Evolutionary conservation across 1,140 invertebrate genomes (phyloP).

Genomic region (Cherax destructor): DNA sequence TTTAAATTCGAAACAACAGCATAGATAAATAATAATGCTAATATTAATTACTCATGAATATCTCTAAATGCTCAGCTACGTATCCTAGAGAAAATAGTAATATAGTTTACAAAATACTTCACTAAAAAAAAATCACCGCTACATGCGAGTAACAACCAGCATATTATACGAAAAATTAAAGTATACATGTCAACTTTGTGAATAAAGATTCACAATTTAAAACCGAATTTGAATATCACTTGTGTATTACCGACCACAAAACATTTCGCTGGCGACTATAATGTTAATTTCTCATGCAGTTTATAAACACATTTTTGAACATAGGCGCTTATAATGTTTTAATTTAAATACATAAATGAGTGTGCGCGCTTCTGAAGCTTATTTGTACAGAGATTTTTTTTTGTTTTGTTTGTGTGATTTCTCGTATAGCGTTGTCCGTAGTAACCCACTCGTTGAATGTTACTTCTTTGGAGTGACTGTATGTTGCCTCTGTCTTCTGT

Average conservation of each 20-base stretch:
- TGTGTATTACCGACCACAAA: neutral
- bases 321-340: slow-evolving; percentile 8
- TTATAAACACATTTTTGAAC: slow-evolving; percentile 22
- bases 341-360: slow-evolving; percentile 4
- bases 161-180: slow-evolving; percentile 14
- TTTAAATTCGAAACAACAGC: too few relatives aligned
- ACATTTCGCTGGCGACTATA: slow-evolving; percentile 17
- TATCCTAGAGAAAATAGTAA: neutral
- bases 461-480: too few relatives aligned
- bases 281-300: slow-evolving; percentile 37
- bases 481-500: too few relatives aligned
- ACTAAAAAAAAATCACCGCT: neutral
- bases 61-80: neutral
- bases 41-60: too few relatives aligned
- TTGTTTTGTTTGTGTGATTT: too few relatives aligned
- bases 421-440: too few relatives aligned
- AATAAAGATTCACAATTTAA: slow-evolving; percentile 41
- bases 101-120: neutral
- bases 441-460: too few relatives aligned
- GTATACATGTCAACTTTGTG: slow-evolving; percentile 8
- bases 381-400: neutral
- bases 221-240: slow-evolving; percentile 27
- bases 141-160: neutral
- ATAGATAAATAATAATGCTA: too few relatives aligned
- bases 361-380: neutral